phyloP scores from a whole-genome alignment of 2,113 vertebrate species.

The Callocephalon fimbriatum region DNA sequence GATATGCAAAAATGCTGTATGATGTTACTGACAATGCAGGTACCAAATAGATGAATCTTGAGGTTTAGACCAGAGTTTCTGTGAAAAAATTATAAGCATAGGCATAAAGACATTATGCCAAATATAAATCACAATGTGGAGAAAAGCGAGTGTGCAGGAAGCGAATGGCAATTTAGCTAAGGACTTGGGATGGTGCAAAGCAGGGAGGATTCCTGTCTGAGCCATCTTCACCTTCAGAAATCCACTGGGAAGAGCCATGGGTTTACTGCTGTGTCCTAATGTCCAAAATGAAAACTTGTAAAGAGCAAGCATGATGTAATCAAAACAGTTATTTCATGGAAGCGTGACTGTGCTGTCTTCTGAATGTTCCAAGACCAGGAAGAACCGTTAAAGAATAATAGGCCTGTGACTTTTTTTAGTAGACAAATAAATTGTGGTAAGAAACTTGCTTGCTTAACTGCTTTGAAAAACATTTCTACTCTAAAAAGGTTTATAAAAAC shows the following conservation, averaged over 20 bases:
- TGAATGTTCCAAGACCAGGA: background rate
- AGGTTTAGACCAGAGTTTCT: background rate
- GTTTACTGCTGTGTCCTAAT: background rate
- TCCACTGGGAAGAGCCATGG: background rate
- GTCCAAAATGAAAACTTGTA: background rate
- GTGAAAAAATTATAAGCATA: background rate
- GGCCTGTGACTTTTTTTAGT: background rate
- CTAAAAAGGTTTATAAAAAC: background rate
- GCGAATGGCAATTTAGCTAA: background rate
- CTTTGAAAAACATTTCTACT: background rate
- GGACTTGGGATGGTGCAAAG: accelerated
- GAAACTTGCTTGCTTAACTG: background rate
- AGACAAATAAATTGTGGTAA: background rate
- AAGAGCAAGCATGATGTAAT: background rate
- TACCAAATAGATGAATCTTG: background rate
- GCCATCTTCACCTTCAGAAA: background rate
- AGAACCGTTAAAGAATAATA: background rate
- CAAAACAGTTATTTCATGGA: background rate
- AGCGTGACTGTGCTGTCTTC: background rate
- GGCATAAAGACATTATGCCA: background rate
- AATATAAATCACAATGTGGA: background rate
- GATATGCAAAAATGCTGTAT: background rate
- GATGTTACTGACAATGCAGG: background rate
- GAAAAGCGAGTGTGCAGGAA: background rate
- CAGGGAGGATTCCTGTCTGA: background rate